Percentiles rank a stretch among this genome's conserved stretches.
Evolutionary conservation across 2,888 invertebrate genomes (phyloP).

Genomic region (Muschampia plurimacula): DNA sequence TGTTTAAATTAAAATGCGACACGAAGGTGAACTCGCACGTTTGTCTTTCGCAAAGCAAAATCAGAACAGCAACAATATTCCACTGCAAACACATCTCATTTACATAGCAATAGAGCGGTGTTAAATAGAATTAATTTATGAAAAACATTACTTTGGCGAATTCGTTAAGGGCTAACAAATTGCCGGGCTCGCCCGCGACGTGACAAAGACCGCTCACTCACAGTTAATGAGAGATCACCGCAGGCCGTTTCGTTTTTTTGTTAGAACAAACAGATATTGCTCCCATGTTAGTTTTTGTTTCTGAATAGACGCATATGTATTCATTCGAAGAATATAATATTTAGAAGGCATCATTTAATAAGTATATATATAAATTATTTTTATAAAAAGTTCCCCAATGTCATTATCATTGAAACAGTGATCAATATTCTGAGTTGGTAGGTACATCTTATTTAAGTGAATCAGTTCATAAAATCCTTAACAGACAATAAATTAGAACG

Average conservation of each 20-base stretch:
- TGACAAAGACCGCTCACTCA: slow-evolving; percentile 72
- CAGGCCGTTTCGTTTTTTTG: slow-evolving; percentile 51
- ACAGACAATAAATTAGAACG: too few species aligned
- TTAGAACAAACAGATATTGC: slow-evolving; percentile 32
- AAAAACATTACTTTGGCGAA: slow-evolving; percentile 69
- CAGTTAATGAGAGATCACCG: slow-evolving; percentile 72
- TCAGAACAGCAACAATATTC: slow-evolving; percentile 36
- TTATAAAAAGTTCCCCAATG: too few species aligned
- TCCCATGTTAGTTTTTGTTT: slow-evolving; percentile 20
- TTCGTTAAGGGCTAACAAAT: slow-evolving; percentile 72
- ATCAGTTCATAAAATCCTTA: too few species aligned
- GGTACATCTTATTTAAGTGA: too few species aligned
- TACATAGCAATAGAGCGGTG: slow-evolving; percentile 59
- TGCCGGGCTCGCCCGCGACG: slow-evolving; percentile 64
- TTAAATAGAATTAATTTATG: slow-evolving; percentile 71
- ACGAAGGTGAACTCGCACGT: slow-evolving; percentile 38
- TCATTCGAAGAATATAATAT: slow-evolving; percentile 3
- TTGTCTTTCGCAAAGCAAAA: slow-evolving; percentile 39
- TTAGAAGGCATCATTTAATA: too few species aligned
- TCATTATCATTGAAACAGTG: too few species aligned
- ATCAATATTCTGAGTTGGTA: too few species aligned
- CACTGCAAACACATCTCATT: slow-evolving; percentile 48
- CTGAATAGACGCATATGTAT: slow-evolving; percentile 5
- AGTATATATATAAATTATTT: too few species aligned
- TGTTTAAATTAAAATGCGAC: slow-evolving; percentile 39